Base-by-base conservation (phyloP, 2,888 invertebrate species). In the Clistopyga incitator region DNA sequence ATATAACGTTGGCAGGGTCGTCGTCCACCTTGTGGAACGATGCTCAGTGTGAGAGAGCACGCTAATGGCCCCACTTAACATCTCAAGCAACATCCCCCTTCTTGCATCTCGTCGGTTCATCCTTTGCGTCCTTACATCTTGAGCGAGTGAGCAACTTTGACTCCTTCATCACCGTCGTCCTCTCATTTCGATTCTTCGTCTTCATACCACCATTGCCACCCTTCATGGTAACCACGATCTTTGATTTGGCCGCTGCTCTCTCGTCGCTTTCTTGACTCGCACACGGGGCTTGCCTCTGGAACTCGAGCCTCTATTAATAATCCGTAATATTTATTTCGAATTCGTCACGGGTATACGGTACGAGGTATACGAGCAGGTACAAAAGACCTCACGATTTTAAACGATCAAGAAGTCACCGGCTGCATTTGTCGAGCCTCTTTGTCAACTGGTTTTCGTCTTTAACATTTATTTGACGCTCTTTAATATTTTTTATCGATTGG, bases 11-110 rank as follows among this genome's bases (percentile, higher is more conserved):
- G 38, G 13, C 50, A 64, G 56, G 54, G 68, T 70, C 56, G 61
- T 78, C 78, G 45, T 78, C 23, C 65, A 52, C 25, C 76, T 15
- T 47, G 42, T 29, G 67, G 77, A 34, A 74, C 67, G 77, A 74
- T 52, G 80, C 45, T 64, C 77, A 78, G 77, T 68, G 52, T 67
- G 80, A 78, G 70, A 78, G 70, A 68, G 88, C 89, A 87, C 88
- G 91, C 90, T 93, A 92, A 93, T 93, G 92, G 93, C 88, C 90
- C 93, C 92, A 93, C 93, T 93, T 93, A 93, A 92, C 93, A 90
- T 93, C 92, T 92, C 92, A 92, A 92, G 89, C 75, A 77, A 71
- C 86, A 85, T 76, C 85, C 52, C 85, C 52, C 81, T 81, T 84
- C 86, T 81, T 70, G 67, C 0, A 34, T 47, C 74, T 59, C 61